Evolutionary conservation across 2,888 invertebrate species (phyloP).

Genomic region (Drosophila differens): DNA sequence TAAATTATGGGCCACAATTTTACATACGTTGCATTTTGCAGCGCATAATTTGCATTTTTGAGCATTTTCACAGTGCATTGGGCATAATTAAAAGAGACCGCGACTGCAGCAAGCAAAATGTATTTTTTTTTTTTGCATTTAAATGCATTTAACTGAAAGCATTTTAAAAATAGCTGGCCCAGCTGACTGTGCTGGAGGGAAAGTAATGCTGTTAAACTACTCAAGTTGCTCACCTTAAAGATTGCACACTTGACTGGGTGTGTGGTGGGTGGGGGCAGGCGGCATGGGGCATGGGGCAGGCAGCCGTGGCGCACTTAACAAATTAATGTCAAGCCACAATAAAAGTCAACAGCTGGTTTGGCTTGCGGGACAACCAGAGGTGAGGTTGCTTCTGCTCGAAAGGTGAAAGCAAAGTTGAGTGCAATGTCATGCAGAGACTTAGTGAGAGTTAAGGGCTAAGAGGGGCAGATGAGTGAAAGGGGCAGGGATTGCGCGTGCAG

Average conservation of each 20-base stretch:
- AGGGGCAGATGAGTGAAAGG: background rate
- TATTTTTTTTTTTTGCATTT: constrained; percentile 25
- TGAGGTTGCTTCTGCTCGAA: constrained; percentile 7
- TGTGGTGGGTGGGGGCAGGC: background rate
- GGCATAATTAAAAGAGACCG: constrained; percentile 70
- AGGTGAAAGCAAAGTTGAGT: constrained; percentile 64
- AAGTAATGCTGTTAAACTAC: constrained; percentile 20
- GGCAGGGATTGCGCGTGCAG: constrained; percentile 12
- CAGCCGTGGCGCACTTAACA: constrained; percentile 72
- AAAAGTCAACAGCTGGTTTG: constrained; percentile 78
- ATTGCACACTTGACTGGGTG: constrained; percentile 51
- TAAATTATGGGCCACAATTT: constrained; percentile 70
- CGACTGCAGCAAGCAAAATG: constrained; percentile 13
- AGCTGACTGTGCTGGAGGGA: background rate
- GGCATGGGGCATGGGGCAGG: constrained; percentile 21
- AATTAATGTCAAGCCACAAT: constrained; percentile 81
- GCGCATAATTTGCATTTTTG: constrained; percentile 77
- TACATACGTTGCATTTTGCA: constrained; percentile 73
- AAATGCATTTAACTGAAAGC: constrained; percentile 59
- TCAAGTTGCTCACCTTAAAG: constrained; percentile 57
- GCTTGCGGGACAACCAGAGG: constrained; percentile 40
- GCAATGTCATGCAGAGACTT: constrained; percentile 71
- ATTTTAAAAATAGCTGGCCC: constrained; percentile 1
- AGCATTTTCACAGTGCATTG: constrained; percentile 76
- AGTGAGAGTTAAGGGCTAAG: constrained; percentile 20